Conservation (phyloP, 2,113 vertebrate species). For the Galemys pyrenaicus region DNA sequence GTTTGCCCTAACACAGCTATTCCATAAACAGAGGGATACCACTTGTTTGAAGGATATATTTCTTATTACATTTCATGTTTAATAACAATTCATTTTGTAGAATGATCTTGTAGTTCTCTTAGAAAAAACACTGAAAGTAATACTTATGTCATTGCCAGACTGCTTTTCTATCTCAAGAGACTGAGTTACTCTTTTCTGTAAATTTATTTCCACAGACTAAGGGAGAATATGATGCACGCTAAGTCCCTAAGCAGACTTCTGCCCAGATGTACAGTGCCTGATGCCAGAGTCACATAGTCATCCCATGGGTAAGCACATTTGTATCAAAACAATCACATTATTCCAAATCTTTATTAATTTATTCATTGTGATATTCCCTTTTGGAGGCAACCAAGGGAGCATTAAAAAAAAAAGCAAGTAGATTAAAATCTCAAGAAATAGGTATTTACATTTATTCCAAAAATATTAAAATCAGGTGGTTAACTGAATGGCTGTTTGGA, state of each 20-base stretch:
- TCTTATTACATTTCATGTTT: conserved; percentile 52
- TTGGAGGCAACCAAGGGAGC: conserved; percentile 29
- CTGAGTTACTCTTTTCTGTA: conserved; percentile 33
- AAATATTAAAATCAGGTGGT: conserved; percentile 20
- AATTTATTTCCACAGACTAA: conserved; percentile 45
- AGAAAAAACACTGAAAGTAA: conserved; percentile 56
- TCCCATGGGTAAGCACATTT: conserved; percentile 6
- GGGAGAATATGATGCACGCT: background rate
- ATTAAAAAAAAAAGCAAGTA: conserved; percentile 46
- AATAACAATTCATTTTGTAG: conserved; percentile 39
- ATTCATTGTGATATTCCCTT: conserved; percentile 48
- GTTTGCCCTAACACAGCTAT: background rate
- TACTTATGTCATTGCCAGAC: conserved; percentile 48
- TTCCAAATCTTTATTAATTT: conserved; percentile 65
- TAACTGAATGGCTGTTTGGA: conserved; percentile 34
- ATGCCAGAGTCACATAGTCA: conserved; percentile 20
- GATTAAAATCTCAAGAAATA: conserved; percentile 39
- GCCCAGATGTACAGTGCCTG: conserved; percentile 21
- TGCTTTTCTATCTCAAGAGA: conserved; percentile 42
- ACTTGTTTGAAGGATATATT: conserved; percentile 34
- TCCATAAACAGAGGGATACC: conserved; percentile 6
- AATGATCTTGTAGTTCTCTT: conserved; percentile 33
- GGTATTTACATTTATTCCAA: conserved; percentile 32
- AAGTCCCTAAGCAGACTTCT: conserved; percentile 35
- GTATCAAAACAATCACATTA: conserved; percentile 32